These are phyloP conservation scores for Venustaconcha ellipsiformis DNA, from an alignment of 1,140 invertebrate genomes.

Conservation along the genomic window DNA sequence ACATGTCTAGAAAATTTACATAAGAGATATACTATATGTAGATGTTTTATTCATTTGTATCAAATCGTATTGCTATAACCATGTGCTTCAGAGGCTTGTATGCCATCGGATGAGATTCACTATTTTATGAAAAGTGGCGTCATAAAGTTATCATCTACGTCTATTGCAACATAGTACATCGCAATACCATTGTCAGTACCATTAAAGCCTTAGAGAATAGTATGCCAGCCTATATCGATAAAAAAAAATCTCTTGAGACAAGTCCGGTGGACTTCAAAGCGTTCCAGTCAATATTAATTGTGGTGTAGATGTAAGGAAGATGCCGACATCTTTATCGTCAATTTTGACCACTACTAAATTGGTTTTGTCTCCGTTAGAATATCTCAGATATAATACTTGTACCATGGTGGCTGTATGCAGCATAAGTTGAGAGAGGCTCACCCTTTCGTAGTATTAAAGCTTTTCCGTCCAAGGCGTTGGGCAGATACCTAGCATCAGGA, in stretches of 20 bases:
- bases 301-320: slow-evolving; percentile 7
- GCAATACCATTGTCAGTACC: slow-evolving; percentile 27
- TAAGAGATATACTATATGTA: too few species aligned
- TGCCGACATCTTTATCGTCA: slow-evolving; percentile 9
- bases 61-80: too few species aligned
- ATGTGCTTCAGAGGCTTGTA: slow-evolving; percentile 12
- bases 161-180: slow-evolving; percentile 16
- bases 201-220: slow-evolving; percentile 16
- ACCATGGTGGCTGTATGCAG: slow-evolving; percentile 2
- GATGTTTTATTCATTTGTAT: too few species aligned
- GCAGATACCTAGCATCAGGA: slow-evolving; percentile 17
- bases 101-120: slow-evolving; percentile 11
- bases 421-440: slow-evolving; percentile 8
- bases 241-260: slow-evolving; percentile 2
- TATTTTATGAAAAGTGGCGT: slow-evolving; percentile 15
- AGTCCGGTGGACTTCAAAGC: slow-evolving; percentile 20
- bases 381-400: slow-evolving; percentile 17
- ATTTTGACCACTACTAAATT: slow-evolving; percentile 17
- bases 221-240: slow-evolving; percentile 22
- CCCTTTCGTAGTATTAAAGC: slow-evolving; percentile 21
- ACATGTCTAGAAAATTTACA: too few species aligned
- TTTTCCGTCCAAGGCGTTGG: slow-evolving; percentile 21
- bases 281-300: slow-evolving; percentile 13
- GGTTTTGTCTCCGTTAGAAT: slow-evolving; percentile 27
- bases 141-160: slow-evolving; percentile 19